These are phyloP conservation scores for Macroglossus sobrinus DNA, from an alignment of 2,113 vertebrate species.

Conservation along the genomic window DNA sequence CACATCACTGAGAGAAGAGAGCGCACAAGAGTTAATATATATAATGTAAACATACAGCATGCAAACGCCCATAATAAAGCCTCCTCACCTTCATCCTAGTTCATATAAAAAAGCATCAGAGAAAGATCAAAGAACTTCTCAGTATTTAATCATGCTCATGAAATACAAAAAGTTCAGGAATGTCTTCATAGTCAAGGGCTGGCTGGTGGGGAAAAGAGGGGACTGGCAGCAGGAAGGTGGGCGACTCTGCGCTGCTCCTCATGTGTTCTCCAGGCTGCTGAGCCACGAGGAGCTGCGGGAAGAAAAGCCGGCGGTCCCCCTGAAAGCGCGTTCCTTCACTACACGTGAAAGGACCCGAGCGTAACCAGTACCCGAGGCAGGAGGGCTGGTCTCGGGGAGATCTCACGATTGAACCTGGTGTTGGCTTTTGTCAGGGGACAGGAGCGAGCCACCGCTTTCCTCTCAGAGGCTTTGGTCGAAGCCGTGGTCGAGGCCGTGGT, in stretches of 20 bases:
- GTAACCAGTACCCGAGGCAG: slow-evolving; percentile 51
- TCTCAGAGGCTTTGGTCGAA: not conserved
- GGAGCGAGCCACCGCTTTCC: not conserved
- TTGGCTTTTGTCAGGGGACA: slow-evolving; percentile 36
- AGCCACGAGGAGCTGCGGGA: not conserved
- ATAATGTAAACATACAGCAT: not conserved
- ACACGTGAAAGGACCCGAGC: slow-evolving; percentile 37
- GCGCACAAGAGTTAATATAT: not conserved
- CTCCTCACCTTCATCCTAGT: not conserved
- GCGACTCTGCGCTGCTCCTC: not conserved
- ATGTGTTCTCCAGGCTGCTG: not conserved
- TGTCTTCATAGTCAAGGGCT: not conserved
- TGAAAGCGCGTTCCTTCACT: slow-evolving; percentile 41
- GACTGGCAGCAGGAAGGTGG: not conserved
- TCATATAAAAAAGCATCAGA: not conserved
- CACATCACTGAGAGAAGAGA: not conserved
- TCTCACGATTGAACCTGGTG: slow-evolving; percentile 50
- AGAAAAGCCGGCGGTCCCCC: not conserved
- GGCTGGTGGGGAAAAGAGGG: not conserved
- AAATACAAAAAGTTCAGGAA: not conserved
- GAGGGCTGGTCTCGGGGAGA: slow-evolving; percentile 62
- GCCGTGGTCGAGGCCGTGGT: not conserved
- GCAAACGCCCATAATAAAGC: not conserved
- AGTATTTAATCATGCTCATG: not conserved
- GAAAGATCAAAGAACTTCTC: not conserved